Evolutionary conservation across 2,888 invertebrate genomes (phyloP), one percentile per base, ranked within the genome.

Genomic region (Exephanes ischioxanthus): DNA sequence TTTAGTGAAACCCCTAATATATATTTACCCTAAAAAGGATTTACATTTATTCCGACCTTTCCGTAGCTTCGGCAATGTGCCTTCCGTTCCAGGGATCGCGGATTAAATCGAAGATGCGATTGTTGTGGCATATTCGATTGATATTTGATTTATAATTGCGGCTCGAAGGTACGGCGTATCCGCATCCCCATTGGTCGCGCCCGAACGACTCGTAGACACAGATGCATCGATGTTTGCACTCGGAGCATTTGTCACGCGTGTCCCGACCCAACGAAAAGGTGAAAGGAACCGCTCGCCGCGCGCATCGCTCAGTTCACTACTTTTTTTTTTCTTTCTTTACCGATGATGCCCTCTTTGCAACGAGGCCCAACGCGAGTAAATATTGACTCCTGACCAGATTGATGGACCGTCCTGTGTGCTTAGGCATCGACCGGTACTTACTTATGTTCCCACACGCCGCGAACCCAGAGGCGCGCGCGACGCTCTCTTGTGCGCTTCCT

Each of bases 201-300:
- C 45, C 51, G 70, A 19, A 68, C 77, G n/a, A 68, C 86, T 77
- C 93, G 93, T 93, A 89, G 91, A 93, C 93, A 93, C 94, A 94
- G 93, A 93, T 93, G 94, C 93, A 89, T 90, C 89, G 86, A 85
- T 93, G 92, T 94, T 94, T 94, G 92, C 92, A 88, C 90, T 90
- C 88, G 88, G 89, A 91, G 93, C 94, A 94, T 94, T 94, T 94
- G 94, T 94, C 94, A 94, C 94, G 93, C 94, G 94, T 94, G 94
- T 94, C 93, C 91, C 88, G 91, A 16, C 30, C 30, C 30, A 88
- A 90, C 90, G 88, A 89, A 91, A 91, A 89, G 89, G 87, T 88
- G 87, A 90, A 92, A 92, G 92, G 92, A 91, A 93, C 92, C 92
- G 91, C 85, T 71, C 55, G 72, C 72, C 89, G 89, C 81, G 45